A percentile compares a stretch with the other conserved stretches of the same genome.
Conservation (phyloP, 2,888 invertebrate genomes). For the Dendrolimus pini region DNA sequence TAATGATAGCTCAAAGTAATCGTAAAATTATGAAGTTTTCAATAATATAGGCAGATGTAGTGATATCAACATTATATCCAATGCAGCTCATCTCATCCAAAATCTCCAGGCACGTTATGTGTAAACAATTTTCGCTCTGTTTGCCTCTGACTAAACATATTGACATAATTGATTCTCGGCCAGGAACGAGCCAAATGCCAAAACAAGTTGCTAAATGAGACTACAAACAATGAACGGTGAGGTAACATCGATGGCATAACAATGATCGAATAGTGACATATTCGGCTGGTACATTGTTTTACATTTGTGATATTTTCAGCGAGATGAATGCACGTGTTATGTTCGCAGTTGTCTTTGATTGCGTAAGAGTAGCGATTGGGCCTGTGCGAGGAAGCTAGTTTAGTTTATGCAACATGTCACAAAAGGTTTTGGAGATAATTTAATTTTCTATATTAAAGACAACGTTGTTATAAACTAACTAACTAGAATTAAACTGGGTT, state of each 20-base stretch:
- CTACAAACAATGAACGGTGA: conserved; percentile 36
- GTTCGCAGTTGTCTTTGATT: neutral
- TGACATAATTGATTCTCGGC: conserved; percentile 45
- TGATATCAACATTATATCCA: too few relatives aligned
- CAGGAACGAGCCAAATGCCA: conserved; percentile 34
- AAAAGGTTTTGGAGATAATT: too few relatives aligned
- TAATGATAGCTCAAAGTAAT: too few relatives aligned
- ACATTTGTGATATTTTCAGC: conserved; percentile 1
- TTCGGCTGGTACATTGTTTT: neutral
- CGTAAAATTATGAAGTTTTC: too few relatives aligned
- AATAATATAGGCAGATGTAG: too few relatives aligned
- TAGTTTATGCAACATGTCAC: too few relatives aligned
- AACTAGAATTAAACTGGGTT: too few relatives aligned
- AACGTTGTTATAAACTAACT: too few relatives aligned
- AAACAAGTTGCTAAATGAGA: conserved; percentile 46
- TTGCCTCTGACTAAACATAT: conserved; percentile 32
- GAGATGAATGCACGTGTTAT: conserved; percentile 1
- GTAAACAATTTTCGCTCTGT: neutral
- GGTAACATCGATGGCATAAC: conserved; percentile 26
- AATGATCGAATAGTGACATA: conserved; percentile 19
- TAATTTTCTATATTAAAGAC: too few relatives aligned
- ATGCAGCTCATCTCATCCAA: too few relatives aligned
- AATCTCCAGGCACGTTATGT: neutral
- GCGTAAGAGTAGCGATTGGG: neutral
- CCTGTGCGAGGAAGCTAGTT: neutral